These are phyloP conservation scores for Mesoligia furuncula DNA, from an alignment of 2,888 invertebrate genomes.

Conservation along the genomic window DNA sequence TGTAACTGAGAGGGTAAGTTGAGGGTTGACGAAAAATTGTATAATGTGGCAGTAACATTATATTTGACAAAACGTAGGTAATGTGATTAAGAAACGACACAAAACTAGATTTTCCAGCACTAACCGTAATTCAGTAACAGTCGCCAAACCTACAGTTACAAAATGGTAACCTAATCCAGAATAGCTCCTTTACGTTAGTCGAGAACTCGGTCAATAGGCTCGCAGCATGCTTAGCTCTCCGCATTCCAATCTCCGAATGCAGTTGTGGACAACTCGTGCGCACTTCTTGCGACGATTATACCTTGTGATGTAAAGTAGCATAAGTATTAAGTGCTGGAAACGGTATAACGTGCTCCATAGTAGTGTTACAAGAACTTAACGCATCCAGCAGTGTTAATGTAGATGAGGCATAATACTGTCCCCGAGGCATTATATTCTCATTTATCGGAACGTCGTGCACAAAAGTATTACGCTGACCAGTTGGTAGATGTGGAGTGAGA, in stretches of 20 bases:
- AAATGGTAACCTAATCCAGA: conserved; percentile 23
- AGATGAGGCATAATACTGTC: conserved; percentile 26
- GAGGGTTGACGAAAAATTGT: background rate
- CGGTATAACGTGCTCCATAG: conserved; percentile 17
- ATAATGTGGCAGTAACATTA: background rate
- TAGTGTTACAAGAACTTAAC: conserved; percentile 28
- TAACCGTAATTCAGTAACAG: background rate
- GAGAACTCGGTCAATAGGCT: conserved; percentile 52
- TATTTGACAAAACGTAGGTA: background rate
- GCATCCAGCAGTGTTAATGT: conserved; percentile 23
- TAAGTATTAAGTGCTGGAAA: conserved; percentile 23
- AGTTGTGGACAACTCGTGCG: conserved; percentile 24
- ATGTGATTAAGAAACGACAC: background rate
- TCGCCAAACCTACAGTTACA: conserved; percentile 13
- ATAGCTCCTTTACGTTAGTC: conserved; percentile 12
- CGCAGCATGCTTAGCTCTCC: conserved; percentile 42
- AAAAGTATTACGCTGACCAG: conserved; percentile 61
- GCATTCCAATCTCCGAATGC: conserved; percentile 55
- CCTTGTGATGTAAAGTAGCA: conserved; percentile 38
- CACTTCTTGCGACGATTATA: conserved; percentile 44
- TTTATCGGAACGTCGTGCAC: conserved; percentile 44
- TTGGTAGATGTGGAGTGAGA: conserved; percentile 58
- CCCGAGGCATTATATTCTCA: conserved; percentile 45
- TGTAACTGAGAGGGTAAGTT: background rate
- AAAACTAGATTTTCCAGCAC: background rate